Evolutionary conservation across 2,888 invertebrate genomes (phyloP).

Genomic region (Dione vanillae): DNA sequence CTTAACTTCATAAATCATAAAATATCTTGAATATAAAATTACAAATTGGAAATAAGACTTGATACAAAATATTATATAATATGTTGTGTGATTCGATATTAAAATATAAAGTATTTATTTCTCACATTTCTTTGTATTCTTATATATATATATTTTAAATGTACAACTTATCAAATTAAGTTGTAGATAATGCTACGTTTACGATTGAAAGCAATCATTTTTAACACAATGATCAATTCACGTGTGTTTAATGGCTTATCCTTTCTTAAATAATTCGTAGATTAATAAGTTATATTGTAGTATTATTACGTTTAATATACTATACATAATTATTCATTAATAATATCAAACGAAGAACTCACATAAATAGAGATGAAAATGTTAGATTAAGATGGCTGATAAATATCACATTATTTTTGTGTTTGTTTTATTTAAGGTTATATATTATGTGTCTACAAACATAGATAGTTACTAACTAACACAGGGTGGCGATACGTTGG

Average conservation of each 20-base stretch:
- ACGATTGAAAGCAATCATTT: not conserved
- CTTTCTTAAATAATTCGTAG: not conserved
- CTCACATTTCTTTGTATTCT: too few relatives aligned
- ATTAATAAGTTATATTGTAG: not conserved
- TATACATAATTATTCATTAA: not conserved
- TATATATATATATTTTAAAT: too few relatives aligned
- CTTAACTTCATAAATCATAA: not conserved
- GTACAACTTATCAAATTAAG: too few relatives aligned
- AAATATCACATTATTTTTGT: too few relatives aligned
- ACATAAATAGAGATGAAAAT: too few relatives aligned
- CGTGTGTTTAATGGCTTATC: not conserved
- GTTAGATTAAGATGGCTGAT: too few relatives aligned
- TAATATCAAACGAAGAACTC: too few relatives aligned
- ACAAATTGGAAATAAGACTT: too few relatives aligned
- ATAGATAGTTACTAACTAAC: not conserved
- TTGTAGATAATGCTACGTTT: too few relatives aligned
- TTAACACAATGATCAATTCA: not conserved
- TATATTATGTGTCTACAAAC: not conserved
- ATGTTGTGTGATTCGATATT: too few relatives aligned
- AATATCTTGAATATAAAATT: not conserved
- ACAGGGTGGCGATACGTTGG: not conserved
- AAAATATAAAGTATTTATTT: too few relatives aligned
- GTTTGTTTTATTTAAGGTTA: not conserved
- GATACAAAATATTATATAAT: too few relatives aligned
- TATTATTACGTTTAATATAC: not conserved